Evolutionary conservation across 2,888 invertebrate genomes (phyloP).

Genomic region (Octonoba sinensis): DNA sequence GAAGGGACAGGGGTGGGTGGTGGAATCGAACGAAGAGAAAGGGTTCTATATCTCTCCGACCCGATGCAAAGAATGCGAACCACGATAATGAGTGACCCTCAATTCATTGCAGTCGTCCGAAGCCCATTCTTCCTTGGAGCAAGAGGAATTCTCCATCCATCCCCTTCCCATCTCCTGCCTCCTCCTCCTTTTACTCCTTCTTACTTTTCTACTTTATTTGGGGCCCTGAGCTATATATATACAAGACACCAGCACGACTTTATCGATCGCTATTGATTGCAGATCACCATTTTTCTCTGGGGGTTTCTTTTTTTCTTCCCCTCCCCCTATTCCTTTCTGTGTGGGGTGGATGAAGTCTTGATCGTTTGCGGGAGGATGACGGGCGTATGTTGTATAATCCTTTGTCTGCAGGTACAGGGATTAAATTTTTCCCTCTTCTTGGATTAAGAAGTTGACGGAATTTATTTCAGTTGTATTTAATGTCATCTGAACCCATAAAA

Average conservation of each 20-base stretch:
- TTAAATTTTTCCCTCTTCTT: too few relatives aligned
- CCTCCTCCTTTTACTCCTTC: conserved; percentile 1
- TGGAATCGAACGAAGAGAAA: conserved; percentile 4
- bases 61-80: conserved; percentile 51
- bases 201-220: conserved; percentile 37
- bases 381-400: too few relatives aligned
- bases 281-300: conserved; percentile 53
- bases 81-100: conserved; percentile 62
- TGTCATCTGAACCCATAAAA: too few relatives aligned
- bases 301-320: conserved; percentile 25
- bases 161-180: conserved; percentile 3
- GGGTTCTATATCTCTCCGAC: conserved; percentile 1
- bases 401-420: too few relatives aligned
- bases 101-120: conserved; percentile 53
- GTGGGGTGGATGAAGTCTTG: conserved; percentile 12
- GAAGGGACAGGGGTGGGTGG: background rate
- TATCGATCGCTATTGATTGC: conserved; percentile 63
- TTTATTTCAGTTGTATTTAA: too few relatives aligned
- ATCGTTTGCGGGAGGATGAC: conserved; percentile 2
- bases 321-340: background rate
- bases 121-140: conserved; percentile 24
- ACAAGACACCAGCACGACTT: conserved; percentile 19
- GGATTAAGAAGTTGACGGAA: too few relatives aligned
- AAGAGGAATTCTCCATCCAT: conserved; percentile 32
- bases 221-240: conserved; percentile 30